Evolutionary conservation across 2,113 vertebrate genomes (phyloP).

Genomic region (Galeopterus variegatus): DNA sequence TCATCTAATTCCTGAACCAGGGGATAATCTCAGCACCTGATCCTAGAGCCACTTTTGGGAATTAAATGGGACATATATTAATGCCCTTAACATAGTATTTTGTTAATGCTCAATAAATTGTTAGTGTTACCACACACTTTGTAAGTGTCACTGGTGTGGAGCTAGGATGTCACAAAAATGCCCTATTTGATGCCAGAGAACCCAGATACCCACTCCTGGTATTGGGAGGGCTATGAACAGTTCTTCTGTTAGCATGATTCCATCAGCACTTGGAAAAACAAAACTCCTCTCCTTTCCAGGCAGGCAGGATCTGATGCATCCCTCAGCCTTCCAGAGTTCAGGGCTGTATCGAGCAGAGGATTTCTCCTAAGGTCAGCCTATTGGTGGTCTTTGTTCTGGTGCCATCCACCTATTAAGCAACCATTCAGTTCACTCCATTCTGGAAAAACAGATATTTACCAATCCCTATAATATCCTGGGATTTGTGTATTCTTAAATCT

Average conservation of each 20-base stretch:
- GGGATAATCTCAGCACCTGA: not conserved
- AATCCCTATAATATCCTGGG: not conserved
- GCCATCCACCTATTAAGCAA: not conserved
- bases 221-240: not conserved
- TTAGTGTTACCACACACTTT: not conserved
- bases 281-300: not conserved
- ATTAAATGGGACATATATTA: not conserved
- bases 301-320: not conserved
- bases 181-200: not conserved
- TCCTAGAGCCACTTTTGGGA: not conserved
- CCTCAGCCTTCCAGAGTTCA: not conserved
- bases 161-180: not conserved
- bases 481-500: constrained; percentile 19
- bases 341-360: not conserved
- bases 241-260: not conserved
- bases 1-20: not conserved
- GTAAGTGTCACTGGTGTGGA: not conserved
- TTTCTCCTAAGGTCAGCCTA: not conserved
- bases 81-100: not conserved
- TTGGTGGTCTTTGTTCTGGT: not conserved
- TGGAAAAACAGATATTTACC: not conserved
- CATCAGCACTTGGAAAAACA: not conserved
- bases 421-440: not conserved
- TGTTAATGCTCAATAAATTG: not conserved
- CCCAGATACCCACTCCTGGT: not conserved